Evolutionary conservation across 30 jellyfish, hydroid and myxozoan genomes (phyloP), one percentile per base, ranked within the genome.

Genomic region (Aurelia sp.): DNA sequence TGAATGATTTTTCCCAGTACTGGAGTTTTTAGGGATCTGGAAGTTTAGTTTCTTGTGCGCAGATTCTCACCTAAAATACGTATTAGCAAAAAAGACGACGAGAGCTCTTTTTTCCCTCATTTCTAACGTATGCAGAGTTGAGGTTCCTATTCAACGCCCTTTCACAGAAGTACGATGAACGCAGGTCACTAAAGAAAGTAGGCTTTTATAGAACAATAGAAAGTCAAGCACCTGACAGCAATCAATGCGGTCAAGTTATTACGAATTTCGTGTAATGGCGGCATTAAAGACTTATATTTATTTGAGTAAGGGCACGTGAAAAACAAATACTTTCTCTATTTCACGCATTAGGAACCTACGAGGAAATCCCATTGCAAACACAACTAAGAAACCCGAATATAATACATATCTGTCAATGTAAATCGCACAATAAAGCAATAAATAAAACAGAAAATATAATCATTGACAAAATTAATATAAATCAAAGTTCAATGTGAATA

Each of bases 281-380:
- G 88, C 60, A 84, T 72, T 84, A 72, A 62, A 21, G 76, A 70
- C 44, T 84, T 84, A 84, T 8, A 52, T n/a, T 30, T 84, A 40
- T 84, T 84, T 84, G 93, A 72, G 88, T 4, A 58, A 16, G 67
- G 88, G 33, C 38, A 68, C 33, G 47, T 40, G 55, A 59, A 59
- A 41, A 50, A 71, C 93, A 84, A 84, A 84, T 61, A 84, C 41
- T 44, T n/a, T 59, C 67, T 51, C 78, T 68, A 3, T 51, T 30
- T 59, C 67, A 24, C 61, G 65, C 80, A 38, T 72, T 76, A 72
- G 35, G 88, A 72, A 83, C 51, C 81, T 84, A 64, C 68, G 27
- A 27, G 51, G 78, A 84, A 84, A 84, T 66, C 88, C 85, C 27
- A 44, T 71, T 65, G 78, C 65, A 72, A 84, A 84, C 82, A 84